Base-by-base conservation (phyloP, 1,140 invertebrate species). In the Lordiphosa collinella region DNA sequence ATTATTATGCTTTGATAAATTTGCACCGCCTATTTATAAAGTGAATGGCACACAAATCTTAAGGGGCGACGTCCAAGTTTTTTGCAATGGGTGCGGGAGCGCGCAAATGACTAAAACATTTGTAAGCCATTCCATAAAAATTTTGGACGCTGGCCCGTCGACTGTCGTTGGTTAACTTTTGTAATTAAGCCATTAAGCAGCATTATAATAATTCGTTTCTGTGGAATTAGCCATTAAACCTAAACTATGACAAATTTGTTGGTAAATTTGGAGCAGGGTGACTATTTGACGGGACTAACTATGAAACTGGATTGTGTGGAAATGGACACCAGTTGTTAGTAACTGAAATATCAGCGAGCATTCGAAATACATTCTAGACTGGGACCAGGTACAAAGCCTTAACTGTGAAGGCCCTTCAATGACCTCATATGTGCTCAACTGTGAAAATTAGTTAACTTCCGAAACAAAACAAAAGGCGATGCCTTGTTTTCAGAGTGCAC, bases 201-300 rank as follows among this genome's bases (percentile, higher is more conserved):
- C 40, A 76, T 58, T 62, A 59, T 56, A 40, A 62, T 56, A 78
- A 71, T 67, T 71, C 59, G 73, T 56, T 72, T 56, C 68, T 72
- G 59, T 78, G 50, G 59, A 67, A 71, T 50, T 68, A 47, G 52
- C 18, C 62, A 71, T 63, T 78, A 63, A 55, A 67, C 22, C 49
- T 11, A 58, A 76, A 62, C 57, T 49, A 12, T 55, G 52, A 57
- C 66, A 60, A 43, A 55, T 31, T 52, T 37, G 29, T 29, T 49
- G 16, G 34, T 40, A 31, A 8, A 44, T 44, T 36, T 40, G 25
- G 2, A 41, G 13, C 16, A 34, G 12, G 32, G 29, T 25, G 32
- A 62, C 52, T 22, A 11, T 47, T 18, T 2, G 29, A 25, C 32
- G 7, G 29, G 29, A 10, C 12, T 31, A 9, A 44, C 12, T 13